A percentile compares a stretch with the other conserved stretches of the same genome.
Evolutionary conservation across 64 coral and sea anemone genomes (phyloP).

Genomic region (Platygyra sinensis): DNA sequence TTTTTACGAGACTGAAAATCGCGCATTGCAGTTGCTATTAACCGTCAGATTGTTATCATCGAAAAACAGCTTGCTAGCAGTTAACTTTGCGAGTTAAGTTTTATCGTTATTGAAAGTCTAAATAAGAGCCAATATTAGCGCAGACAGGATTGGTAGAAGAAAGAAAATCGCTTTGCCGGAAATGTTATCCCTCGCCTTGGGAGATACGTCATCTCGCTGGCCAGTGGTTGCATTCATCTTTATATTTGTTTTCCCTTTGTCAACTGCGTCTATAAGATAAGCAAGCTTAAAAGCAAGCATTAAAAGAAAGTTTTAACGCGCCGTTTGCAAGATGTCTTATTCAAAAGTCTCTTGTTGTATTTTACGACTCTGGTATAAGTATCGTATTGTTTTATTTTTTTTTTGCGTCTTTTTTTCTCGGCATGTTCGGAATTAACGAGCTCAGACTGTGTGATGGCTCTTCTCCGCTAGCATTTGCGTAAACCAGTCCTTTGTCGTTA

Average conservation of each 20-base stretch:
- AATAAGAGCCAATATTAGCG: not conserved
- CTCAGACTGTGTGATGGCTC: not conserved
- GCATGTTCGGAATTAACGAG: not conserved
- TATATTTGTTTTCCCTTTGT: not conserved
- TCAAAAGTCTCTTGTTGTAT: not conserved
- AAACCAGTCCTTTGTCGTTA: not conserved
- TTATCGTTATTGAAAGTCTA: not conserved
- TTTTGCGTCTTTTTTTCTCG: too few species aligned
- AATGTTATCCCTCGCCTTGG: too few species aligned
- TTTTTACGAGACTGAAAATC: not conserved
- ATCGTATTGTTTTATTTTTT: conserved; percentile 18
- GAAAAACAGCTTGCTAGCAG: not conserved
- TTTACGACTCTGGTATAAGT: conserved; percentile 17
- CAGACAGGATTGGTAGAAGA: not conserved
- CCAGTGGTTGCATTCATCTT: not conserved
- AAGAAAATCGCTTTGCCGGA: not conserved
- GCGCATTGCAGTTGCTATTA: not conserved
- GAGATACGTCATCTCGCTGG: too few species aligned
- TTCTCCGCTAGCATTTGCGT: not conserved
- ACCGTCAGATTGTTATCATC: not conserved
- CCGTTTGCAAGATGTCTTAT: conserved; percentile 6
- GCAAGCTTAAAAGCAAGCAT: not conserved
- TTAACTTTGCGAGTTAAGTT: not conserved
- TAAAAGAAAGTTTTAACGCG: too few species aligned
- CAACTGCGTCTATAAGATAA: not conserved